A percentile compares a stretch with the other conserved stretches of the same genome.
Conservation (phyloP, 2,797 vertebrate genomes). For the Eupleurogrammus muticus region DNA sequence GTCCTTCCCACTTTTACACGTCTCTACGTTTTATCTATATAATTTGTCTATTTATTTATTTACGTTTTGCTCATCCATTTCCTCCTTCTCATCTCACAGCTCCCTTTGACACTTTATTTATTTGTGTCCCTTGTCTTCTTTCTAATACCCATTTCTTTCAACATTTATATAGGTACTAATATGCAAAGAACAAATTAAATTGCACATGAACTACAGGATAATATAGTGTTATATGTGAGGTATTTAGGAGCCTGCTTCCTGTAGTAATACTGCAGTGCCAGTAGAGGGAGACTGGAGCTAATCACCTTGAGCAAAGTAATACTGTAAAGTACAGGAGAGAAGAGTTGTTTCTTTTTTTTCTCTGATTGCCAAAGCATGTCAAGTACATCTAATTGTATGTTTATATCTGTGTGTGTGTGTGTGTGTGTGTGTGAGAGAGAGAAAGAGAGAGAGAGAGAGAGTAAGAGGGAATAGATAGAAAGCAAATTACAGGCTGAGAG, state of each 20-base stretch:
- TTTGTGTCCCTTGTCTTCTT: neutral
- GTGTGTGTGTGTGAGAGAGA: neutral
- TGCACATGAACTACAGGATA: neutral
- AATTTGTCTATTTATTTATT: neutral
- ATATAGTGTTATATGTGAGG: neutral
- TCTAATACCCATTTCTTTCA: neutral
- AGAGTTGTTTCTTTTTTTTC: slow-evolving; percentile 14
- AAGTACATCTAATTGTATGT: slow-evolving; percentile 24
- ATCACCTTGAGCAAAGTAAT: slow-evolving; percentile 29
- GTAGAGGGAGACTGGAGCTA: slow-evolving; percentile 76
- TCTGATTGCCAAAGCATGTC: slow-evolving; percentile 24
- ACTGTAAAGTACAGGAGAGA: slow-evolving; percentile 1
- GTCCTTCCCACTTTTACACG: neutral
- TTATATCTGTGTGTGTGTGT: slow-evolving; percentile 18
- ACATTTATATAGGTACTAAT: no score
- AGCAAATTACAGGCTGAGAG: neutral
- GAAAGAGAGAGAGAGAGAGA: slow-evolving; percentile 23
- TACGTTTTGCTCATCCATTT: neutral
- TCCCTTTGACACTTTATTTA: neutral
- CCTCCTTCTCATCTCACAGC: neutral
- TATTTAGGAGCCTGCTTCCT: neutral
- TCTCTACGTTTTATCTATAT: neutral
- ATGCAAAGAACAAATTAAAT: neutral
- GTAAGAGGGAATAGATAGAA: slow-evolving; percentile 15
- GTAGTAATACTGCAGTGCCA: slow-evolving; percentile 53